Conservation (phyloP, 2,888 invertebrate species). For the Phoronis australis region DNA sequence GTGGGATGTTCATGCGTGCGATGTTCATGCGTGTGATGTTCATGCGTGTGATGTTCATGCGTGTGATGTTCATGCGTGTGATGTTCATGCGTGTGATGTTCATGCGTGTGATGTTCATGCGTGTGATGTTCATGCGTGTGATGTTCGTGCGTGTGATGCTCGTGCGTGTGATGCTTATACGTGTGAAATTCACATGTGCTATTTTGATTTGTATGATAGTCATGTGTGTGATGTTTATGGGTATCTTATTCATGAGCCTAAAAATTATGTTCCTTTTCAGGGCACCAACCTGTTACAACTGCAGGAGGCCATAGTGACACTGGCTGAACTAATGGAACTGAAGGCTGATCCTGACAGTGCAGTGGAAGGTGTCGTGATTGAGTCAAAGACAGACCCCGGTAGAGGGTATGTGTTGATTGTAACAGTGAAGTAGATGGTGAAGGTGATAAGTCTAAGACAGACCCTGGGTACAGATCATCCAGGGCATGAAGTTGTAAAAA, state of each 20-base stretch:
- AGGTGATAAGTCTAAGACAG: too few species aligned
- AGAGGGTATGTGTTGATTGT: constrained; percentile 62
- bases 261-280: constrained; percentile 24
- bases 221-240: not conserved
- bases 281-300: constrained; percentile 71
- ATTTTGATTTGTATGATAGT: not conserved
- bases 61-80: too few species aligned
- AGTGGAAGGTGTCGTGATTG: constrained; percentile 86
- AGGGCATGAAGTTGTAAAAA: too few species aligned
- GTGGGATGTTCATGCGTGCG: too few species aligned
- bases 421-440: too few species aligned
- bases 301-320: constrained; percentile 71
- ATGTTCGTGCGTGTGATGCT: not conserved
- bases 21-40: too few species aligned
- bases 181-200: not conserved
- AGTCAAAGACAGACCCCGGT: constrained; percentile 68
- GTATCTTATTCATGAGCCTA: not conserved
- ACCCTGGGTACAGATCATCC: too few species aligned
- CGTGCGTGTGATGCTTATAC: not conserved
- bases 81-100: too few species aligned
- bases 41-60: too few species aligned
- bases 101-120: too few species aligned
- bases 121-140: too few species aligned
- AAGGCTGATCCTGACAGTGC: constrained; percentile 75
- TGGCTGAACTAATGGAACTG: constrained; percentile 76